Evolutionary conservation across 1,140 invertebrate genomes (phyloP), one percentile per base, ranked within the genome.

Genomic region (Dendroctonus ponderosae): DNA sequence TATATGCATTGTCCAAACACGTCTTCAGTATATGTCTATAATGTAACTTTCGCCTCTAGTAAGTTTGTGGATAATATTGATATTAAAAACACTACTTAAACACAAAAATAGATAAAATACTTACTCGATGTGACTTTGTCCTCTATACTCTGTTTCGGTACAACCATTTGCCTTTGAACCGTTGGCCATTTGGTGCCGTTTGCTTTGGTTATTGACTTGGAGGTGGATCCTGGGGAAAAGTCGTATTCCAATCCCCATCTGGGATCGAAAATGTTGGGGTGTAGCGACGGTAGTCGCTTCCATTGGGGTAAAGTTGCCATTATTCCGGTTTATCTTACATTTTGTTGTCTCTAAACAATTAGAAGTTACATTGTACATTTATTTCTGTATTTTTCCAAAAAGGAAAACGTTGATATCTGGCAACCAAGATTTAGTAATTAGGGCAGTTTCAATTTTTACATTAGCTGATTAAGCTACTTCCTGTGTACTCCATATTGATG

Each of bases 121-220:
- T 65, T 51, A 65, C 62, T 37, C 7, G 64, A 7, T 37, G 43
- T 42, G 50, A 56, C 56, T 59, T 57, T 11, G 39, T 61, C 49
- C 41, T 66, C 48, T 54, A 50, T 15, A 11, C 14, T 51, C 40
- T 40, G n/a, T 3, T 59, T 8, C 6, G 64, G 38, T 8, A 42
- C 41, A 7, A 66, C 64, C 43, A 57, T 48, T 41, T 66, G 49
- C 44, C 44, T 67, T 40, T 67, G 65, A 12, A 61, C 57, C 44
- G 39, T 52, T 8, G 58, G 65, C 65, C 63, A 62, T 42, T 12
- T 53, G 5, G 51, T 62, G 11, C 8, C 5, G 26, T 37, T 26
- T 14, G 15, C 12, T 26, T 5, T 53, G 3, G 12, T 3, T 6
- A 9, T 44, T 7, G 9, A 7, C 7, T 11, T 14, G 5, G 41